phyloP scores from a whole-genome alignment of 2,797 vertebrate species.

The Sciurus vulgaris region DNA sequence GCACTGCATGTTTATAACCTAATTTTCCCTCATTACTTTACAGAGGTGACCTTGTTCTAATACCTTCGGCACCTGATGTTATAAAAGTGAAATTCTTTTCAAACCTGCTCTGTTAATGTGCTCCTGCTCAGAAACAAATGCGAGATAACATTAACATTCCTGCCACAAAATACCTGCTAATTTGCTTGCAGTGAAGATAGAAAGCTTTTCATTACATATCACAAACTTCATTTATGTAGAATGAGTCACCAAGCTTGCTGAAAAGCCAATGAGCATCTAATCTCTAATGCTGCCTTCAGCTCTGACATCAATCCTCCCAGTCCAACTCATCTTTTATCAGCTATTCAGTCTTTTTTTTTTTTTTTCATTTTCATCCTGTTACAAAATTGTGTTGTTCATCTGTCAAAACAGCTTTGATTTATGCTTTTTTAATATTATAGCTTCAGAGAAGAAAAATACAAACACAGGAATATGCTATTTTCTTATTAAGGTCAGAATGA shows the following conservation, averaged over 20 bases:
- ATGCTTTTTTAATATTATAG: slow-evolving; percentile 74
- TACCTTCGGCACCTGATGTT: slow-evolving; percentile 86
- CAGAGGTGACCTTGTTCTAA: slow-evolving; percentile 89
- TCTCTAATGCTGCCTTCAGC: slow-evolving; percentile 86
- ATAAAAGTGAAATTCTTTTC: slow-evolving; percentile 87
- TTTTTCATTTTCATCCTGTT: slow-evolving; percentile 80
- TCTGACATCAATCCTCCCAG: slow-evolving; percentile 86
- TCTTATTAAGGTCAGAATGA: slow-evolving; percentile 83
- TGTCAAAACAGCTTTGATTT: slow-evolving; percentile 87
- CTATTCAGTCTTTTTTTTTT: slow-evolving; percentile 75
- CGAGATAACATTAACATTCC: slow-evolving; percentile 88
- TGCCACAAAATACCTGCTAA: slow-evolving; percentile 88
- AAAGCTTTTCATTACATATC: slow-evolving; percentile 90
- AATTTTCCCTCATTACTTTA: slow-evolving; percentile 87
- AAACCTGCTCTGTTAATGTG: slow-evolving; percentile 86
- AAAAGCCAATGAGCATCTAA: slow-evolving; percentile 88
- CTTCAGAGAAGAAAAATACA: slow-evolving; percentile 68
- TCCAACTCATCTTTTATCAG: slow-evolving; percentile 86
- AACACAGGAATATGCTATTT: slow-evolving; percentile 73
- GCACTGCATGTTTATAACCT: slow-evolving; percentile 87
- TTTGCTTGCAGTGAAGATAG: slow-evolving; percentile 88
- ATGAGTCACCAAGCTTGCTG: slow-evolving; percentile 88
- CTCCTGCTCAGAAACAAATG: slow-evolving; percentile 87
- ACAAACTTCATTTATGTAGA: slow-evolving; percentile 90
- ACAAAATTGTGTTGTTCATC: slow-evolving; percentile 85